A percentile compares a stretch with the other conserved stretches of the same genome.
phyloP scores from a whole-genome alignment of 2,113 vertebrate species.

The Leucosticte australis region DNA sequence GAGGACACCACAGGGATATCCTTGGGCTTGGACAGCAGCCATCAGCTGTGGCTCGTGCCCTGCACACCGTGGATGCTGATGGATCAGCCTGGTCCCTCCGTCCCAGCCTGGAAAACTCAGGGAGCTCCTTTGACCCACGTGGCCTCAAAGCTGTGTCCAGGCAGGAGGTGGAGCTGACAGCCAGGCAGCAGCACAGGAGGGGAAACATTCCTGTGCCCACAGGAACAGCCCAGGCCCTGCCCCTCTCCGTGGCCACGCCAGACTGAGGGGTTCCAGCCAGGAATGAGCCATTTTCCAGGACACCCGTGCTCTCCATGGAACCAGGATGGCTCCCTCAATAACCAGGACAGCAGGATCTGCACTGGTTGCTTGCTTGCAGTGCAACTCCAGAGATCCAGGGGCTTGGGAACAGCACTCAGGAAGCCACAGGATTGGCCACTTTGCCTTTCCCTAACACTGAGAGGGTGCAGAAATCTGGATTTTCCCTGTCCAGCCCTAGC shows the following conservation, averaged over 20 bases:
- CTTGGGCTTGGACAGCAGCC: not conserved
- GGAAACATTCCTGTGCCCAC: not conserved
- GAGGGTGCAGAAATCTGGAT: not conserved
- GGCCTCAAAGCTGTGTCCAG: not conserved
- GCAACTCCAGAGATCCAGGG: not conserved
- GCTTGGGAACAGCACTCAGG: not conserved
- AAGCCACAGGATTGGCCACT: not conserved
- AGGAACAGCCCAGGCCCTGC: not conserved
- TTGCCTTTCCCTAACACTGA: not conserved
- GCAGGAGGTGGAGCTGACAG: not conserved
- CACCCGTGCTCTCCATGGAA: not conserved
- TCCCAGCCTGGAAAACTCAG: not conserved
- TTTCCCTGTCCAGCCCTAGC: not conserved
- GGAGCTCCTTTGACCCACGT: rapidly evolving
- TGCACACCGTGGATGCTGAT: not conserved
- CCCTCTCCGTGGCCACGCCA: not conserved
- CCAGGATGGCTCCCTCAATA: no score
- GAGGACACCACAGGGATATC: not conserved
- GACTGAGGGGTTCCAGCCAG: not conserved
- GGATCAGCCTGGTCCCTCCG: not conserved
- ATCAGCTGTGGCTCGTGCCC: not conserved
- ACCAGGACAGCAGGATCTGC: not conserved
- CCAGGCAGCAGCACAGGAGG: not conserved
- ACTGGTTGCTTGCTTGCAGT: not conserved
- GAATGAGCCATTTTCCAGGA: not conserved